Evolutionary conservation across 2,797 vertebrate genomes (phyloP).

Genomic region (Acipenser transmontanus): DNA sequence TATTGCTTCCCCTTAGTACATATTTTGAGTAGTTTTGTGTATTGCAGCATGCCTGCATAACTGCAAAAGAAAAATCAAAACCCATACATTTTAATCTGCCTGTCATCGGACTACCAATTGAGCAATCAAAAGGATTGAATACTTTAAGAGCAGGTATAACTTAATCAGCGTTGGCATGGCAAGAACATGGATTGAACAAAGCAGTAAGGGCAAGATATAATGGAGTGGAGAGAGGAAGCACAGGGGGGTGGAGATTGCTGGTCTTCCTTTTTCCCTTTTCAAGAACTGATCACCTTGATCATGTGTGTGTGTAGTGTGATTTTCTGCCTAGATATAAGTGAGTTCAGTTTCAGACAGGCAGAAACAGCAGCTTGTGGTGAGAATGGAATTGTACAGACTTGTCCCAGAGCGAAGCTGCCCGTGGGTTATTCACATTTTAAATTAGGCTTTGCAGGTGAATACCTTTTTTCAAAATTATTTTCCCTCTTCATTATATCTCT

Average conservation of each 20-base stretch:
- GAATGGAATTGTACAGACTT: conserved; percentile 52
- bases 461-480: conserved; percentile 16
- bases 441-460: conserved; percentile 40
- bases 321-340: conserved; percentile 22
- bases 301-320: conserved; percentile 36
- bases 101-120: too few species aligned
- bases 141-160: conserved; percentile 28
- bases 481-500: neutral
- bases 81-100: too few species aligned
- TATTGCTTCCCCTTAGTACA: too few species aligned
- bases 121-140: too few species aligned
- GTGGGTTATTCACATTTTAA: conserved; percentile 41
- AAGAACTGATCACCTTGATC: conserved; percentile 17
- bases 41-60: too few species aligned
- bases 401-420: conserved; percentile 43
- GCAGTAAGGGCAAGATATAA: neutral
- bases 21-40: too few species aligned
- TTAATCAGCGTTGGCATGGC: conserved; percentile 38
- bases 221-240: neutral
- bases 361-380: conserved; percentile 41
- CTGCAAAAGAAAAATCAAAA: too few species aligned
- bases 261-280: conserved; percentile 22
- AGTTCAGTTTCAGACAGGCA: conserved; percentile 38
- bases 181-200: conserved; percentile 5
- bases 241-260: conserved; percentile 23